phyloP scores from a whole-genome alignment of 2,888 invertebrate species.

The Hypolimnas misippus region DNA sequence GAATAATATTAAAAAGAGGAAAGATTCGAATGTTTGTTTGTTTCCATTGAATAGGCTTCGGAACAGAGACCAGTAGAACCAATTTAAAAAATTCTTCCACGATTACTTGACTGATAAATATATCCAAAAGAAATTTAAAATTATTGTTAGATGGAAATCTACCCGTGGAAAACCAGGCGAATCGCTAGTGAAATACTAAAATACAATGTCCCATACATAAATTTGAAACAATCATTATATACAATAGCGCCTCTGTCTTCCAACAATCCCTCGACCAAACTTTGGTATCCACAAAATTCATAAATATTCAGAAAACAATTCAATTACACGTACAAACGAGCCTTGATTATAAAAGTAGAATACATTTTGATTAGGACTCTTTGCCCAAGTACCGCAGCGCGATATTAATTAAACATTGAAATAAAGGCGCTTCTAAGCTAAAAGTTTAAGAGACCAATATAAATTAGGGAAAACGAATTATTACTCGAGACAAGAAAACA shows the following conservation, averaged over 20 bases:
- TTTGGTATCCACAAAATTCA: constrained; percentile 38
- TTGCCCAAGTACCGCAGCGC: constrained; percentile 28
- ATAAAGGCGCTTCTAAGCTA: constrained; percentile 54
- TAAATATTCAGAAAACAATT: constrained; percentile 49
- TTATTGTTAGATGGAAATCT: too few species aligned
- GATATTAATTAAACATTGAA: constrained; percentile 62
- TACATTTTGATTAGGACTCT: constrained; percentile 32
- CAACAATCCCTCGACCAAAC: constrained; percentile 16
- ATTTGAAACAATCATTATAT: not conserved
- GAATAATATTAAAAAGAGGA: too few species aligned
- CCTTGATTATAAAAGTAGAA: constrained; percentile 42
- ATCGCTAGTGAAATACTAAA: too few species aligned
- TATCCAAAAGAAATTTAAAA: too few species aligned
- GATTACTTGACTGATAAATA: too few species aligned
- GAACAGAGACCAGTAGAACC: too few species aligned
- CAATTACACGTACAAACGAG: constrained; percentile 46
- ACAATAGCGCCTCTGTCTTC: not conserved
- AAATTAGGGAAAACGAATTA: constrained; percentile 68
- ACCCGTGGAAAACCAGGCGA: too few species aligned
- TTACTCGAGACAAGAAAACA: constrained; percentile 65
- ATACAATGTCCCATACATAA: not conserved
- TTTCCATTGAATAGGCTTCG: too few species aligned
- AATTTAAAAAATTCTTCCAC: too few species aligned
- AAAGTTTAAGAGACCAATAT: constrained; percentile 67
- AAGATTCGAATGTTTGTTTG: too few species aligned